Conservation (phyloP, 2,113 vertebrate species). For the Misgurnus anguillicaudatus region DNA sequence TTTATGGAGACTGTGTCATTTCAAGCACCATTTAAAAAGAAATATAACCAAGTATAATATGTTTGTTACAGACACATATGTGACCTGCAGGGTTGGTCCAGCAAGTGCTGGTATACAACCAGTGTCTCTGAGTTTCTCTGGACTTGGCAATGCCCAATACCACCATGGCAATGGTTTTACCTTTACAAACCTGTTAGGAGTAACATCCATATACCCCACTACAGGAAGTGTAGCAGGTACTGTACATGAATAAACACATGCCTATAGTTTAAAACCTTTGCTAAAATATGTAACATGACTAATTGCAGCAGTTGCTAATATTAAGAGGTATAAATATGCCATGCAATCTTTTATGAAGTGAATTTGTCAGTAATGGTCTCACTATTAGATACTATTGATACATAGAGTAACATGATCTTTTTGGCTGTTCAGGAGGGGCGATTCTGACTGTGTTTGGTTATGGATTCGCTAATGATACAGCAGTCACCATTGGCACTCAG, state of each 20-base stretch:
- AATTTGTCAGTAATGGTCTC: too few relatives aligned
- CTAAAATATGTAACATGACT: too few relatives aligned
- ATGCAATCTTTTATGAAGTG: too few relatives aligned
- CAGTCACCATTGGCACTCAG: too few relatives aligned
- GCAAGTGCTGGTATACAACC: slow-evolving; percentile 57
- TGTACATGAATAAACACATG: not conserved
- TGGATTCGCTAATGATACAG: too few relatives aligned
- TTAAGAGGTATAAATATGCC: too few relatives aligned
- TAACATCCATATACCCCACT: slow-evolving; percentile 71
- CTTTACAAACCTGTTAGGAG: slow-evolving; percentile 73
- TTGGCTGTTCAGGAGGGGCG: slow-evolving; percentile 74
- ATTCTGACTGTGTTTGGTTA: slow-evolving; percentile 63
- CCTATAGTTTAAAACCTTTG: too few relatives aligned
- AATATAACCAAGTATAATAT: not conserved
- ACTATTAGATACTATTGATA: too few relatives aligned
- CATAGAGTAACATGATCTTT: not conserved
- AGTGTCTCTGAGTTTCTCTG: too few relatives aligned
- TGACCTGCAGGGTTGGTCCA: slow-evolving; percentile 74
- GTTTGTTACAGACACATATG: slow-evolving; percentile 64
- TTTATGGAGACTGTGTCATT: too few relatives aligned
- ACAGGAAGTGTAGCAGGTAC: slow-evolving; percentile 81
- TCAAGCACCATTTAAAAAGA: not conserved
- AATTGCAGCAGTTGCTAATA: too few relatives aligned
- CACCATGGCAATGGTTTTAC: slow-evolving; percentile 35
- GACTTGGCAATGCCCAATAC: slow-evolving; percentile 67